A percentile compares a stretch with the other conserved stretches of the same genome.
These are phyloP conservation scores for Pachyuromys duprasi DNA, from an alignment of 2,797 vertebrate genomes.

Conservation along the genomic window DNA sequence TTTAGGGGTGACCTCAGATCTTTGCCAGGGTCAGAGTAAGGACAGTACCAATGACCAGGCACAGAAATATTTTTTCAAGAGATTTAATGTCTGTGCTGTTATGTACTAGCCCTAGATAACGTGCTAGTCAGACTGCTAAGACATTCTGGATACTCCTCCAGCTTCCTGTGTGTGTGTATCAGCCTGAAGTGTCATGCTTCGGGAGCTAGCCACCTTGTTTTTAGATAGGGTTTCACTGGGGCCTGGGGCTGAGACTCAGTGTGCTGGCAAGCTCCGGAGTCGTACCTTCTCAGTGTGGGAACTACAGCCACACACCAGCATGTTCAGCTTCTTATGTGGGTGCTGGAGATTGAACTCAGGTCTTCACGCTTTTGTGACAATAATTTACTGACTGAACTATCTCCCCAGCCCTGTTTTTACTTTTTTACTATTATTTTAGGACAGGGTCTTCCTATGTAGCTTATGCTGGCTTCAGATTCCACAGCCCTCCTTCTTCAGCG, in stretches of 20 bases:
- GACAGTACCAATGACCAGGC: not conserved
- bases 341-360: not conserved
- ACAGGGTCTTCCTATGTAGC: not conserved
- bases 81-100: not conserved
- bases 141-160: not conserved
- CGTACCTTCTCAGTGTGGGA: not conserved
- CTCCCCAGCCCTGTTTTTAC: not conserved
- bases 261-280: not conserved
- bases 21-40: not conserved
- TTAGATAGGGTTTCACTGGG: not conserved
- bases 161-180: no score
- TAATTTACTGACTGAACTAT: not conserved
- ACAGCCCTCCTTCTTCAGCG: not conserved
- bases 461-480: not conserved
- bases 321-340: not conserved
- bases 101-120: not conserved
- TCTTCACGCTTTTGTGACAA: not conserved
- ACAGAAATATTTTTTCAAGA: fast-evolving
- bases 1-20: not conserved
- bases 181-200: not conserved
- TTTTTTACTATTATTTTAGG: not conserved
- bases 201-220: not conserved
- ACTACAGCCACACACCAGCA: not conserved
- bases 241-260: not conserved
- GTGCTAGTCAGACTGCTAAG: not conserved